These are phyloP conservation scores for Acleris sparsana DNA, from an alignment of 2,888 invertebrate species.

Conservation along the genomic window DNA sequence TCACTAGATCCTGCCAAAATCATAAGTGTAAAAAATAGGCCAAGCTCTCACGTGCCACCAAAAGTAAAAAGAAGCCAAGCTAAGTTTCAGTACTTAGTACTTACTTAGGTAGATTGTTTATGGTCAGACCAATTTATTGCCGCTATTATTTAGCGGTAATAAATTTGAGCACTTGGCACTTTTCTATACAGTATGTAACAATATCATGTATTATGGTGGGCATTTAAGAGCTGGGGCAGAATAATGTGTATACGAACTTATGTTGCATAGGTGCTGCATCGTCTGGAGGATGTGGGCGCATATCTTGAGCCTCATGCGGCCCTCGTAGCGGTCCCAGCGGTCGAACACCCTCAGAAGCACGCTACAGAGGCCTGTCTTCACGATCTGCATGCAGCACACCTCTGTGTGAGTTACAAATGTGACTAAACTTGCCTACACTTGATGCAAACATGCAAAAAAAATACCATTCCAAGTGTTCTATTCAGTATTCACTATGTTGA, in stretches of 20 bases:
- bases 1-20: no score
- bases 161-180: no score
- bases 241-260: slow-evolving; percentile 76
- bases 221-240: neutral
- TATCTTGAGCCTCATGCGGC: slow-evolving; percentile 85
- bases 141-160: no score
- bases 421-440: slow-evolving; percentile 59
- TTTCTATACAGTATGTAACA: no score
- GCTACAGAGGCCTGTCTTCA: slow-evolving; percentile 84
- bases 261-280: slow-evolving; percentile 84
- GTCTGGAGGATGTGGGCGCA: slow-evolving; percentile 84
- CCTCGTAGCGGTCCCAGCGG: slow-evolving; percentile 86
- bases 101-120: no score
- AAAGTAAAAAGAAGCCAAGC: no score
- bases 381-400: slow-evolving; percentile 85
- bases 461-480: slow-evolving; percentile 37
- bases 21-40: no score
- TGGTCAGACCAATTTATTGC: no score
- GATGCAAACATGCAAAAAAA: slow-evolving; percentile 54
- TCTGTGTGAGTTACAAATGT: slow-evolving; percentile 81
- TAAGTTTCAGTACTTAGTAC: no score
- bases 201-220: no score
- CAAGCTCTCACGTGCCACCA: no score
- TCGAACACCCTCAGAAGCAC: slow-evolving; percentile 85
- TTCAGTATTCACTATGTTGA: slow-evolving; percentile 18